Evolutionary conservation across 2,113 vertebrate species (phyloP), one percentile per base, ranked within the genome.

Genomic region (Trinectes maculatus): DNA sequence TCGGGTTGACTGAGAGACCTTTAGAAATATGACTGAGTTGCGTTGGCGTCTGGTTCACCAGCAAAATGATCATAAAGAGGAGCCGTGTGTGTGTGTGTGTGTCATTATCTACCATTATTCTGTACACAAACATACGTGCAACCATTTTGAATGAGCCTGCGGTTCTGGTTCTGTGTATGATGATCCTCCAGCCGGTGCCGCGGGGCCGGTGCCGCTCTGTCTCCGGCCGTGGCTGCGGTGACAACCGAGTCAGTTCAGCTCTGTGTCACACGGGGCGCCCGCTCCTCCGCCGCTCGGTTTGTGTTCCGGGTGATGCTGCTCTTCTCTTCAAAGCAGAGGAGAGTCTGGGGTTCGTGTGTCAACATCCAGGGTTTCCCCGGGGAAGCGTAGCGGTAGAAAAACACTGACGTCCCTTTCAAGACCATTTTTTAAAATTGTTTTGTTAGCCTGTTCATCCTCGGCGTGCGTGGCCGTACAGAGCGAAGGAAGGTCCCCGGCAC

Each of bases 321-420:
- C 87, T 86, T 89, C 74, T 82, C 83, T 62, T 70, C 74, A 69
- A 80, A 83, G 82, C 84, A 76, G 69, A 86, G 86, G 86, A 88
- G 72, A 85, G 84, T 85, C 81, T 24, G 79, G 60, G 77, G 83
- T 86, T 89, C 82, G 75, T 89, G 85, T 91, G 89, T 91, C 89
- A 89, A 91, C 88, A 89, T 84, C 85, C 82, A 89, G 81, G 81
- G 67, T 86, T 82, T 79, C 78, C 79, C 83, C 74, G 49, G 43
- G 87, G 87, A 89, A 79, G 68, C 70, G 84, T 48, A 83, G 36
- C 84, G 71, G 81, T 84, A 79, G 54, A 10, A 59, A 22, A 33
- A 21, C n/a, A 31, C 62, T 19, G 55, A 54, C 79, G 62, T 43
- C 46, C 58, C 58, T 66, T 66, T 60, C 56, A 73, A 49, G n/a